These are phyloP conservation scores for Nomada ruficornis DNA, from an alignment of 2,888 invertebrate species.

Conservation along the genomic window DNA sequence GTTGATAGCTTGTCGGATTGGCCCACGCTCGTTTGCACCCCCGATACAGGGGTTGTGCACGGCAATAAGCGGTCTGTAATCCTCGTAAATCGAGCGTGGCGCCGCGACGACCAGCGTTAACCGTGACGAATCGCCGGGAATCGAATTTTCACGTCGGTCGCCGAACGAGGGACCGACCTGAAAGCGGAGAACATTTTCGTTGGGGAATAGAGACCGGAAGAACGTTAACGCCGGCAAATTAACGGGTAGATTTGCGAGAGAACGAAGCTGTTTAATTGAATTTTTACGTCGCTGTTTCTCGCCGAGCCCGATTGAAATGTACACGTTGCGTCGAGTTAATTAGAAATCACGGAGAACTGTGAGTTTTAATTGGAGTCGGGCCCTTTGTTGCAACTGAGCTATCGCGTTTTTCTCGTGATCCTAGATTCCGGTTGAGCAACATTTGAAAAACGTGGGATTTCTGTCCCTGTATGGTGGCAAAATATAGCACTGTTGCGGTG, in stretches of 20 bases:
- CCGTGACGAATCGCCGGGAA: conserved; percentile 56
- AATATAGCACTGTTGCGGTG: no score
- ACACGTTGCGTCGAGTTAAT: conserved; percentile 15
- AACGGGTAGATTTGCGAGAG: background rate
- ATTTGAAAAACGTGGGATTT: no score
- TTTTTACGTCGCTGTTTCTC: conserved; percentile 21
- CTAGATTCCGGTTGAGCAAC: background rate
- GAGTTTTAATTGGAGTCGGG: conserved; percentile 7
- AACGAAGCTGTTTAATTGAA: conserved; percentile 34
- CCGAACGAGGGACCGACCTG: background rate
- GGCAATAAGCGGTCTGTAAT: conserved; percentile 69
- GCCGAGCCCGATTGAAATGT: conserved; percentile 22
- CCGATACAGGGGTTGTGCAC: conserved; percentile 1
- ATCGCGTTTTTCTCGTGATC: background rate
- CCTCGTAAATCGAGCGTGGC: conserved; percentile 72
- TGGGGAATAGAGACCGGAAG: background rate
- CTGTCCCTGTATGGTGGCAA: no score
- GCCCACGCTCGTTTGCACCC: conserved; percentile 50
- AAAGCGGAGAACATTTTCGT: background rate
- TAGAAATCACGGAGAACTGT: background rate
- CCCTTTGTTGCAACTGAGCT: background rate
- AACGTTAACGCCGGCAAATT: background rate
- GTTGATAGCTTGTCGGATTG: conserved; percentile 42
- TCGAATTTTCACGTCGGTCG: conserved; percentile 48
- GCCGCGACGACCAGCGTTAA: conserved; percentile 52